Conservation (phyloP, 1,140 invertebrate species). For the Trichoplusia ni region DNA sequence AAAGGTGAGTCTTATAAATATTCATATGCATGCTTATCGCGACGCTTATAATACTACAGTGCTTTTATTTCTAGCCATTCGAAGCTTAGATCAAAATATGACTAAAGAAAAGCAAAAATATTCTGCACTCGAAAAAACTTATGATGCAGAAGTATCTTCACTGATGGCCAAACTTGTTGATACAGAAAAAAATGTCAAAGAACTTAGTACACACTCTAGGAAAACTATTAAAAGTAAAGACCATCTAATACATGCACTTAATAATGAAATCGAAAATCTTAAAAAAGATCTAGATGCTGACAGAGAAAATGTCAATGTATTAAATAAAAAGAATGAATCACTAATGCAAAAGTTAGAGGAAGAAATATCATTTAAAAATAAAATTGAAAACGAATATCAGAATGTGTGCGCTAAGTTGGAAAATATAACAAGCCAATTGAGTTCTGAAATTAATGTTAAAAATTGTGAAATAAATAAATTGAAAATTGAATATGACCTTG, state of each 20-base stretch:
- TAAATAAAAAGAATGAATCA: constrained; percentile 40
- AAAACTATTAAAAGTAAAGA: constrained; percentile 39
- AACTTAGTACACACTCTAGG: constrained; percentile 35
- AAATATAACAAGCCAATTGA: constrained; percentile 31
- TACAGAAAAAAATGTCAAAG: constrained; percentile 43
- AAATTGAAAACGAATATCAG: constrained; percentile 48
- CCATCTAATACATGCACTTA: constrained; percentile 41
- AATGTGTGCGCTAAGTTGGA: constrained; percentile 42
- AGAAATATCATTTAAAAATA: constrained; percentile 38
- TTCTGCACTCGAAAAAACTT: constrained; percentile 36
- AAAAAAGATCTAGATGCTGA: constrained; percentile 13
- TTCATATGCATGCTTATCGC: not conserved
- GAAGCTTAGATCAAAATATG: constrained; percentile 37
- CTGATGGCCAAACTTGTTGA: constrained; percentile 44
- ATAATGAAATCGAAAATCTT: constrained; percentile 37
- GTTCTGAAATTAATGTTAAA: constrained; percentile 32
- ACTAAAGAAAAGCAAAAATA: constrained; percentile 34
- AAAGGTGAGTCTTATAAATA: constrained; percentile 13
- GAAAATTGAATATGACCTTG: constrained; percentile 29
- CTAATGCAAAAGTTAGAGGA: constrained; percentile 38
- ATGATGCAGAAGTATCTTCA: constrained; percentile 40
- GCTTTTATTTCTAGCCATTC: constrained; percentile 29
- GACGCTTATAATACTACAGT: not conserved
- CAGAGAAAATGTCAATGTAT: constrained; percentile 25
- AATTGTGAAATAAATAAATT: constrained; percentile 33